Evolutionary conservation across 37 sponge, comb jelly and placozoan species (phyloP).

Genomic region (Crambe crambe): DNA sequence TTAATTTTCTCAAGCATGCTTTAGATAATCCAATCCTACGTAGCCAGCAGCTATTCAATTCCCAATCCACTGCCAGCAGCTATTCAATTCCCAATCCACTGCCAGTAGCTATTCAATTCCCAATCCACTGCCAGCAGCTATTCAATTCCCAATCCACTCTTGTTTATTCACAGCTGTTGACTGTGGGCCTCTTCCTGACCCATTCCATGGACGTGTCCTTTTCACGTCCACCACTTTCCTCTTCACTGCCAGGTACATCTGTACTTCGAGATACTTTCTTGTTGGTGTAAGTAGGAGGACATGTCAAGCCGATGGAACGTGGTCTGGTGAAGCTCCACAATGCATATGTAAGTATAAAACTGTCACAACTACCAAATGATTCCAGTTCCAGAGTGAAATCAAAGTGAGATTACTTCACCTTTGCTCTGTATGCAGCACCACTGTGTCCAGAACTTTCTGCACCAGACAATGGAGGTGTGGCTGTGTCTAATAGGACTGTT

Average conservation of each 20-base stretch:
- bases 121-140: too few species aligned
- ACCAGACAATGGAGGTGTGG: constrained; percentile 35
- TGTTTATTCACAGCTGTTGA: constrained; percentile 31
- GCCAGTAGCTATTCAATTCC: too few species aligned
- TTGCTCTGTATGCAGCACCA: neutral
- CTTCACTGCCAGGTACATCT: constrained; percentile 35
- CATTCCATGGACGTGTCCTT: constrained; percentile 38
- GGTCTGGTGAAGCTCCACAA: constrained; percentile 53
- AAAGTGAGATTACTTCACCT: neutral
- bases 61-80: too few species aligned
- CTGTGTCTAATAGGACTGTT: neutral
- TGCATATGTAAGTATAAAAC: constrained; percentile 70
- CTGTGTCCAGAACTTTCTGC: constrained; percentile 2
- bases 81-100: too few species aligned
- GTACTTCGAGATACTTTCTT: constrained; percentile 41
- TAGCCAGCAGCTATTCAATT: too few species aligned
- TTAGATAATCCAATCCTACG: too few species aligned
- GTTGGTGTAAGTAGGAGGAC: constrained; percentile 21
- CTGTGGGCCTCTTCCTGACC: constrained; percentile 38
- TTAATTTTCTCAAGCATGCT: neutral
- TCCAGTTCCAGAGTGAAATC: neutral
- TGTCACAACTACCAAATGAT: too few species aligned
- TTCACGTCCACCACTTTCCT: constrained; percentile 30
- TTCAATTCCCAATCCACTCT: too few species aligned
- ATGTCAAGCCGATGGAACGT: constrained; percentile 50